Evolutionary conservation across 2,888 invertebrate species (phyloP).

Genomic region (Aphelenchoides bicaudatus): DNA sequence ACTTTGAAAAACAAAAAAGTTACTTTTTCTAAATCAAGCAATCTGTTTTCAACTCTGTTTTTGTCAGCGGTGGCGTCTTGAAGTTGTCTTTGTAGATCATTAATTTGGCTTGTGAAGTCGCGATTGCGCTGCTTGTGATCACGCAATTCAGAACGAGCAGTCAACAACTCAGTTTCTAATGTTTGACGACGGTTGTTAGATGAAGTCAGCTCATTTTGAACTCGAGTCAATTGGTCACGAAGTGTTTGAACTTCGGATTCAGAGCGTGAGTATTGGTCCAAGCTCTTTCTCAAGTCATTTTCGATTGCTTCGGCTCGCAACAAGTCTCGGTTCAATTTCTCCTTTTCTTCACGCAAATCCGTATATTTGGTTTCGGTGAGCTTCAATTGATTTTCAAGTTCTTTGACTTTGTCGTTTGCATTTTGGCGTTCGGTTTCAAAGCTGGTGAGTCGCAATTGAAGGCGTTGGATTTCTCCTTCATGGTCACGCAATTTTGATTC

Average conservation of each 20-base stretch:
- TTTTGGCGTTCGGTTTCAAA: slow-evolving; percentile 51
- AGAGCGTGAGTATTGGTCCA: slow-evolving; percentile 48
- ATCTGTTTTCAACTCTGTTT: slow-evolving; percentile 53
- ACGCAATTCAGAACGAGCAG: slow-evolving; percentile 49
- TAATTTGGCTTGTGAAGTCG: slow-evolving; percentile 52
- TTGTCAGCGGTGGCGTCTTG: slow-evolving; percentile 55
- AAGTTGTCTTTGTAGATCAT: slow-evolving; percentile 56
- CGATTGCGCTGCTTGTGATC: slow-evolving; percentile 53
- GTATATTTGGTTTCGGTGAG: slow-evolving; percentile 51
- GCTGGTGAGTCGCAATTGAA: slow-evolving; percentile 48
- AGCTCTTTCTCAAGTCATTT: slow-evolving; percentile 47
- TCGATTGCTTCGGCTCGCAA: slow-evolving; percentile 51
- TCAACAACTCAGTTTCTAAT: slow-evolving; percentile 52
- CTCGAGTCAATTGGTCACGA: slow-evolving; percentile 25
- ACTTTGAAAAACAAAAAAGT: slow-evolving; percentile 5
- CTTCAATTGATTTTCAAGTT: slow-evolving; percentile 50
- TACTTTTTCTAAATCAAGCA: slow-evolving; percentile 54
- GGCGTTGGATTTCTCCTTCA: slow-evolving; percentile 49
- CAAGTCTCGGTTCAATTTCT: slow-evolving; percentile 50
- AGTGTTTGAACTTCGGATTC: slow-evolving; percentile 43
- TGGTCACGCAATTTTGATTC: slow-evolving; percentile 54
- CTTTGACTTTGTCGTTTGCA: slow-evolving; percentile 53
- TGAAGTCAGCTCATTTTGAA: slow-evolving; percentile 51
- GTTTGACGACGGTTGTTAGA: slow-evolving; percentile 46
- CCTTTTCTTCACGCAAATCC: slow-evolving; percentile 53